Base-by-base conservation (phyloP, 2,888 invertebrate genomes). In the Chymomyza amoena region DNA sequence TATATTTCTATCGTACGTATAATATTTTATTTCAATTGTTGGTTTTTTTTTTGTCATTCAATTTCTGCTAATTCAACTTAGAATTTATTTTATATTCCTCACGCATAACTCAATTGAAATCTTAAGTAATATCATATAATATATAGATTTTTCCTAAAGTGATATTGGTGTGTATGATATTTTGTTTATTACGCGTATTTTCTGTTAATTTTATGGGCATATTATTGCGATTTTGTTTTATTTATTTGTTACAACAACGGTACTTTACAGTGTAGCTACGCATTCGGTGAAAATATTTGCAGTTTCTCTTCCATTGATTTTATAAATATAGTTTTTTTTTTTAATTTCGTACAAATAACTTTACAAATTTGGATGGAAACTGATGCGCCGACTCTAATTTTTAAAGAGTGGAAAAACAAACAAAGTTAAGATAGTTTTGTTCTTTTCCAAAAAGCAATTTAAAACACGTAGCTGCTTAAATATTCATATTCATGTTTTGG, bases 241-340 rank as follows among this genome's bases (percentile, higher is more conserved):
- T 36, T 45, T 72, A 45, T 66, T 56, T 69, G 70, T 69, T 75
- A 64, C 70, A 64, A 68, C 69, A 88, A 82, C 83, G 88, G 89
- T 89, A 89, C 90, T 86, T 89, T 87, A 86, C 85, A 87, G 88
- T 85, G 90, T 89, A 90, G 90, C 89, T 88, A 88, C 89, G 90
- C 90, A 76, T 61, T 88, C 77, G 76, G 0, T 32, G 32, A 32
- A 32, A 32, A 32, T 32, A 32, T 6, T 32, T 32, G 32, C 32
- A 32, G 32, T 32, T 32, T 32, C 13, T 13, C 4, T 10, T 6
- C 39, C 13, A 13, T 2, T 13, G 39, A 45, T 45, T 45, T 45
- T 45, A 45, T 13, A 13, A 45, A 45, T 45, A 45, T 2, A 13
- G 13, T 45, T 45, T 4, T 45, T 2, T 45, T 45, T 45, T 45